Base-by-base conservation (phyloP, 2,113 vertebrate species). In the Protobothrops flavoviridis region DNA sequence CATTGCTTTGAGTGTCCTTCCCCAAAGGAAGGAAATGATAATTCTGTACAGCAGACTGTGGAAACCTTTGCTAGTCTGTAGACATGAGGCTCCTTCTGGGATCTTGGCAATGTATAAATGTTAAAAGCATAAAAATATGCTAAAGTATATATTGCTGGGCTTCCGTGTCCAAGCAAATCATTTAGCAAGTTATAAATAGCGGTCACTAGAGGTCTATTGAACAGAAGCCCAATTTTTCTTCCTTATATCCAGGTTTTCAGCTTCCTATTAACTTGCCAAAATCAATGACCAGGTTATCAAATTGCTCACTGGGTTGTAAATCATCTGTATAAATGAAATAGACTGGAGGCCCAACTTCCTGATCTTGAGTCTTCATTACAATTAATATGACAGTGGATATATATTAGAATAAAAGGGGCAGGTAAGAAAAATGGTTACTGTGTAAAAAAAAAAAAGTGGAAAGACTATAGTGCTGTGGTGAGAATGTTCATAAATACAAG, bases 261-360 rank as follows among this genome's bases (percentile, higher is more conserved):
- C 91, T 92, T 57, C 87, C 87, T 69, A 92, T 92, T 92, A 92
- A 89, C 64, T 89, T 92, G 92, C 92, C 87, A 89, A 85, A 89
- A 92, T 89, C 87, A 92, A 92, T 92, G 64, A 53, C 26, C 87
- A 48, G 87, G 56, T 85, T 89, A 92, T 89, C 87, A 89, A 81
- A 89, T 92, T 89, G 52, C 26, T 57, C 87, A 85, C 64, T 92
- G 92, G 64, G 64, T 29, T 89, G 52, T 89, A 89, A 89, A 92
- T 92, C 87, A 89, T 33, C 52, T 4, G 52, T 57, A 89, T 85
- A 89, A 92, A 92, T 89, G 64, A 85, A 89, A 92, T 92, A 81
- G 64, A 48, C 81, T 50, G 64, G 33, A 59, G 92, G 26, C 56
- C 24, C 52, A 12, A 56, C 33, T 92, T 92, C 24, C 64, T 92